Evolutionary conservation across 1,140 invertebrate species (phyloP).

Genomic region (Spodoptera litura): DNA sequence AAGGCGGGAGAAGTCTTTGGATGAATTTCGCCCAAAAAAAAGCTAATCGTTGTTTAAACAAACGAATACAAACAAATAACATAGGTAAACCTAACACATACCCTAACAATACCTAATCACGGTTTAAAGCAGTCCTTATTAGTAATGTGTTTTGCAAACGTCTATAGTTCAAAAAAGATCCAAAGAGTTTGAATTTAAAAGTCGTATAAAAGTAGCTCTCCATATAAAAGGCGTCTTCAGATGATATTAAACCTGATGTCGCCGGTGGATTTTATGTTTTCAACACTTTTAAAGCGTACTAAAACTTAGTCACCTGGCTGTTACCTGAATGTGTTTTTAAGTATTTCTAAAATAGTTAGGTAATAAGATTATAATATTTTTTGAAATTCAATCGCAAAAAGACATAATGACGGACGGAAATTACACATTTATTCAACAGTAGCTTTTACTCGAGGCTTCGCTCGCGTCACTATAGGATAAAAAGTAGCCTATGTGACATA

Average conservation of each 20-base stretch:
- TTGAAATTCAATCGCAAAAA: too few relatives aligned
- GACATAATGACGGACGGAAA: too few relatives aligned
- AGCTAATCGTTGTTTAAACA: too few relatives aligned
- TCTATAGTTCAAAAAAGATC: constrained; percentile 5
- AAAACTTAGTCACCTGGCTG: constrained; percentile 55
- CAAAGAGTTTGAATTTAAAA: constrained; percentile 51
- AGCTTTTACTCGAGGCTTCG: too few relatives aligned
- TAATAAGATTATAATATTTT: not conserved
- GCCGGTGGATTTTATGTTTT: constrained; percentile 56
- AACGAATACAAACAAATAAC: too few relatives aligned
- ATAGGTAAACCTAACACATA: too few relatives aligned
- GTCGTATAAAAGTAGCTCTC: constrained; percentile 50
- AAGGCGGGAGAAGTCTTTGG: too few relatives aligned
- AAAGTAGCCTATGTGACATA: too few relatives aligned
- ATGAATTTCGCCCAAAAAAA: too few relatives aligned
- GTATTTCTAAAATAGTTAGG: constrained; percentile 6
- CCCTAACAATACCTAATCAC: not conserved
- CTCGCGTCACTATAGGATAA: too few relatives aligned
- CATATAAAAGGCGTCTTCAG: constrained; percentile 45
- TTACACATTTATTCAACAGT: too few relatives aligned
- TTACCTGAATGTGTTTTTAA: constrained; percentile 35
- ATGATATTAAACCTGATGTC: constrained; percentile 55
- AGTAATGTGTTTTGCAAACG: constrained; percentile 1
- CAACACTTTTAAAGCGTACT: constrained; percentile 53
- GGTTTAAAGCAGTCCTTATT: too few relatives aligned